These are phyloP conservation scores for Cryptocephalus moraei DNA, from an alignment of 2,888 invertebrate species.

Conservation along the genomic window DNA sequence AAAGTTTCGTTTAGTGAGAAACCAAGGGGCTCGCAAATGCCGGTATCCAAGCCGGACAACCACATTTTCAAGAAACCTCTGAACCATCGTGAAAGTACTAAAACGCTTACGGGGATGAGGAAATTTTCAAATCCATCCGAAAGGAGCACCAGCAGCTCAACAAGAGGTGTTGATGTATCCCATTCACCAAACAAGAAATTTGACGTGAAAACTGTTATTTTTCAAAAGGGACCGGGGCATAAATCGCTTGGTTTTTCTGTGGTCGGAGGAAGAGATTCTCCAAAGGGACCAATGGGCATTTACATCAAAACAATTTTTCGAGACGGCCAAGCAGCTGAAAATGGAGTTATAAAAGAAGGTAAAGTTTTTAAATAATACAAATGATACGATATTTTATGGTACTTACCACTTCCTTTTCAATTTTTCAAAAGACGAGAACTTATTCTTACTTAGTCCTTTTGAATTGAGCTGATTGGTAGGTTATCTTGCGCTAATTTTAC, in stretches of 20 bases:
- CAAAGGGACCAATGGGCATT: slow-evolving; percentile 78
- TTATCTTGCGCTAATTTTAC: no score
- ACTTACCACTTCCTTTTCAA: neutral
- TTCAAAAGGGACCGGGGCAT: slow-evolving; percentile 71
- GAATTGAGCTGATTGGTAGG: no score
- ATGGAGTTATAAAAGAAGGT: slow-evolving; percentile 74
- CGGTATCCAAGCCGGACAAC: neutral
- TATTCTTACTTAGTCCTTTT: no score
- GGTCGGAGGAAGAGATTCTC: slow-evolving; percentile 79
- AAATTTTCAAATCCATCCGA: slow-evolving; percentile 34
- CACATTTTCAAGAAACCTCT: slow-evolving; percentile 17
- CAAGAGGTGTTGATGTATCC: neutral
- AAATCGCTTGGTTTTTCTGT: slow-evolving; percentile 85
- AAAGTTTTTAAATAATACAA: slow-evolving; percentile 8
- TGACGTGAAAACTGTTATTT: slow-evolving; percentile 42
- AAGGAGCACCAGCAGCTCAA: slow-evolving; percentile 1
- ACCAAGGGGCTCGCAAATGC: slow-evolving; percentile 2
- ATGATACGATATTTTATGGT: neutral
- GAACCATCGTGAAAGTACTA: neutral
- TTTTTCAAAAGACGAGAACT: no score
- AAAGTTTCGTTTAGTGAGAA: slow-evolving; percentile 23
- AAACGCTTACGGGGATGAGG: slow-evolving; percentile 33
- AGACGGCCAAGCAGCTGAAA: slow-evolving; percentile 76
- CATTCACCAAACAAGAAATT: neutral
- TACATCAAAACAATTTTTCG: slow-evolving; percentile 81